These are phyloP conservation scores for Jordanella pulchra DNA, from an alignment of 2,797 vertebrate species.

Conservation along the genomic window DNA sequence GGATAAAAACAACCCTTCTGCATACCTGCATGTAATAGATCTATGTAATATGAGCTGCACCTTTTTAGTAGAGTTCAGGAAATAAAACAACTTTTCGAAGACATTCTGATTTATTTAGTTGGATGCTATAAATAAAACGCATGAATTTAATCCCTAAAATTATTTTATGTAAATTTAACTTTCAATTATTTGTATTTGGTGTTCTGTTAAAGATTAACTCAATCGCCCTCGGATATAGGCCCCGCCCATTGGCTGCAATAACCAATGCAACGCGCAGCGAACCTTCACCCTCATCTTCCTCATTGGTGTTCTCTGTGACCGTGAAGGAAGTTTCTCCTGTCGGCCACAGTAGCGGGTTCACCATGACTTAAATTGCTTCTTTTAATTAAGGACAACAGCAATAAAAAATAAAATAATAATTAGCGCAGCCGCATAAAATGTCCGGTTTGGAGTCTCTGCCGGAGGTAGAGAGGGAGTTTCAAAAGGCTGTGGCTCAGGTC, in stretches of 20 bases:
- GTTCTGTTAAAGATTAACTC: conserved; percentile 45
- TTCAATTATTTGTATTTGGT: conserved; percentile 10
- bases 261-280: conserved; percentile 50
- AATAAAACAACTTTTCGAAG: background rate
- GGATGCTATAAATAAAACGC: background rate
- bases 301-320: background rate
- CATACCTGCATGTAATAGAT: background rate
- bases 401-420: background rate
- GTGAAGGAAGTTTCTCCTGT: conserved; percentile 20
- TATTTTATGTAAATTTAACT: background rate
- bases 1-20: background rate
- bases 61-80: background rate
- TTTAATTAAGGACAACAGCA: conserved; percentile 15
- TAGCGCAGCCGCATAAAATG: conserved; percentile 49
- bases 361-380: background rate
- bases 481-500: conserved; percentile 62
- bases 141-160: background rate
- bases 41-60: background rate
- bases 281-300: conserved; percentile 6
- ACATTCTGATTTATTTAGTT: background rate
- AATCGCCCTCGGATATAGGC: background rate
- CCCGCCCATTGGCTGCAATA: conserved; percentile 31
- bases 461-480: conserved; percentile 72
- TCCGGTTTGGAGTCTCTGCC: conserved; percentile 22
- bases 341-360: background rate